Evolutionary conservation across 2,113 vertebrate genomes (phyloP).

Genomic region (Rousettus leschenaultii): DNA sequence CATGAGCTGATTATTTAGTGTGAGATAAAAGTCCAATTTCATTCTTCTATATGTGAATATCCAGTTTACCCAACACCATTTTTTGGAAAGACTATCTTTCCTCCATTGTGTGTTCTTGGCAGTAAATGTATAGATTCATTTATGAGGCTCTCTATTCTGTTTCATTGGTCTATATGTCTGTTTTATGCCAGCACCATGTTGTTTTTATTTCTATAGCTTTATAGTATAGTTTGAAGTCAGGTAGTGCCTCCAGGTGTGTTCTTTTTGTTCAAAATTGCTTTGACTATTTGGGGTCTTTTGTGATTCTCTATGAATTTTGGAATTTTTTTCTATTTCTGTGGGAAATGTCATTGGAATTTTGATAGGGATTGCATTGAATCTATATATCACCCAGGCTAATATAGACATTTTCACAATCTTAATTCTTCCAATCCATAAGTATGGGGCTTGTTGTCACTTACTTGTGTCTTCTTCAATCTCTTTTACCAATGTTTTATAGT

Average conservation of each 20-base stretch:
- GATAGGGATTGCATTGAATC: too few relatives aligned
- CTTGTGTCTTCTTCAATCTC: background rate
- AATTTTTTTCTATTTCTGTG: background rate
- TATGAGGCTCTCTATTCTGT: background rate
- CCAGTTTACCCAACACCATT: background rate
- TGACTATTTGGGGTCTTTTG: background rate
- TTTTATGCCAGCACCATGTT: background rate
- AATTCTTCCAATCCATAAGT: background rate
- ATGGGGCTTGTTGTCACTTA: background rate
- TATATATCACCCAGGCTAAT: background rate
- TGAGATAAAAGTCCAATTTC: too few relatives aligned
- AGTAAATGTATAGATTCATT: background rate
- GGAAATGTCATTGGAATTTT: too few relatives aligned
- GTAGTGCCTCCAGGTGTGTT: background rate
- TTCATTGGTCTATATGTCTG: background rate
- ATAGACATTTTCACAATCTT: background rate
- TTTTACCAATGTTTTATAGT: too few relatives aligned
- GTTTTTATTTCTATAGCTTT: background rate
- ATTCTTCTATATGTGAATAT: too few relatives aligned
- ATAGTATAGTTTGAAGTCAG: background rate
- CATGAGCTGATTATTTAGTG: too few relatives aligned
- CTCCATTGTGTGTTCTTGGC: background rate
- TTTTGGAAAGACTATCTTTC: too few relatives aligned
- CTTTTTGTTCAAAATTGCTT: too few relatives aligned
- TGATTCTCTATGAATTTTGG: background rate